phyloP scores from a whole-genome alignment of 2,888 invertebrate species.

The Kuschelorhynchus macadamiae region DNA sequence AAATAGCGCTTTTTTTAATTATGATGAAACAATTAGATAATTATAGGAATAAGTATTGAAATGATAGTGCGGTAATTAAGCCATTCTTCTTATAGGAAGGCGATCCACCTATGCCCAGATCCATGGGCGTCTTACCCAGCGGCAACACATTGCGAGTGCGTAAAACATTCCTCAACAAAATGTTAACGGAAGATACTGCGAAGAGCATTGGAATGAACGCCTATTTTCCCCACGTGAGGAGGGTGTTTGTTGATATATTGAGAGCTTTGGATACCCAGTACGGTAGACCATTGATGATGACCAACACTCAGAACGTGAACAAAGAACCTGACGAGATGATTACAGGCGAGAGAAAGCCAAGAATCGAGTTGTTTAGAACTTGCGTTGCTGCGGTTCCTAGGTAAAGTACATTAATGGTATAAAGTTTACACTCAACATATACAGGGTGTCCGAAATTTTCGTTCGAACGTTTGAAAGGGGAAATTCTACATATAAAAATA shows the following conservation, averaged over 20 bases:
- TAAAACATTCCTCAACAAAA: slow-evolving; percentile 96
- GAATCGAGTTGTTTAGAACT: slow-evolving; percentile 97
- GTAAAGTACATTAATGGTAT: slow-evolving; percentile 8
- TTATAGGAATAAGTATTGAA: too few relatives aligned
- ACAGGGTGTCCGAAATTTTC: too few relatives aligned
- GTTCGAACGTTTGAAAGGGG: too few relatives aligned
- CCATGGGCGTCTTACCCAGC: slow-evolving; percentile 94
- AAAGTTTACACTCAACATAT: too few relatives aligned
- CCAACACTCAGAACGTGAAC: slow-evolving; percentile 94
- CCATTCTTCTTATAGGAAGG: slow-evolving; percentile 82
- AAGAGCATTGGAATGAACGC: slow-evolving; percentile 96
- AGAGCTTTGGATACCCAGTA: slow-evolving; percentile 95
- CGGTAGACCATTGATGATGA: slow-evolving; percentile 97
- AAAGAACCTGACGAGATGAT: slow-evolving; percentile 94
- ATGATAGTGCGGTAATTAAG: too few relatives aligned
- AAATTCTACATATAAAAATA: too few relatives aligned
- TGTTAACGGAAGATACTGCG: slow-evolving; percentile 96
- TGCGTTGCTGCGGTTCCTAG: slow-evolving; percentile 99
- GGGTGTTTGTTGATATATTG: slow-evolving; percentile 96
- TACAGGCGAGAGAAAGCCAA: slow-evolving; percentile 96
- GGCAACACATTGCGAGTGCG: slow-evolving; percentile 93
- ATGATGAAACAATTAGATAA: too few relatives aligned
- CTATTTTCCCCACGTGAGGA: slow-evolving; percentile 95
- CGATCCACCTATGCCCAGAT: slow-evolving; percentile 97
- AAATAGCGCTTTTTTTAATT: too few relatives aligned